Percentiles rank a stretch among this genome's conserved stretches.
Conservation (phyloP, 2,888 invertebrate genomes). For the Apodemia mormo region DNA sequence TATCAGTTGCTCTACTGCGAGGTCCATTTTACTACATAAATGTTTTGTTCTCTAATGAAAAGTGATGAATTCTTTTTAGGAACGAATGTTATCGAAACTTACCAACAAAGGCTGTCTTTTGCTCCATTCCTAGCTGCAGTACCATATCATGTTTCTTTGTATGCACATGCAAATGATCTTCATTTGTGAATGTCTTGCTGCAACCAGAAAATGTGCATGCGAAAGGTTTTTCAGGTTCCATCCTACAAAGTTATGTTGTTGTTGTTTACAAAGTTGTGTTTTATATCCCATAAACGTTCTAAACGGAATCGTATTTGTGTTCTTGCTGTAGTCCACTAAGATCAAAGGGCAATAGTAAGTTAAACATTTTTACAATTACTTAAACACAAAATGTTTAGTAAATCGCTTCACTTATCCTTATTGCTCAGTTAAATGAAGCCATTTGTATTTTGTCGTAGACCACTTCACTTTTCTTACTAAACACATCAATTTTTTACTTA, state of each 20-base stretch:
- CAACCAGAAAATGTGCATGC: constrained; percentile 86
- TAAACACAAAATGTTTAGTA: not conserved
- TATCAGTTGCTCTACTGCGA: too few relatives aligned
- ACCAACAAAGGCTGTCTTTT: constrained; percentile 86
- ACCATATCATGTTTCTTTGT: constrained; percentile 92
- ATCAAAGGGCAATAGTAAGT: not conserved
- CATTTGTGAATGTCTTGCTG: constrained; percentile 89
- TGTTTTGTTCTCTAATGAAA: too few relatives aligned
- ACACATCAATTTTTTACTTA: too few relatives aligned
- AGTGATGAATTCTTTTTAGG: not conserved
- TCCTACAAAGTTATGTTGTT: constrained; percentile 39
- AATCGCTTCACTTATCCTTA: too few relatives aligned
- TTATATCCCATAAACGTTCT: too few relatives aligned
- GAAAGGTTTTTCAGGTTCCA: constrained; percentile 86
- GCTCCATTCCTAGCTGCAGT: constrained; percentile 85
- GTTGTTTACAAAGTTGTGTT: too few relatives aligned
- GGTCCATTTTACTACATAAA: too few relatives aligned
- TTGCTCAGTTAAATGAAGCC: too few relatives aligned
- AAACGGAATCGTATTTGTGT: too few relatives aligned
- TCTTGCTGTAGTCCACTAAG: too few relatives aligned
- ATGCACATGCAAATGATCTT: constrained; percentile 90
- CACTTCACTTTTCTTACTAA: too few relatives aligned
- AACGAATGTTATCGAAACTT: constrained; percentile 44
- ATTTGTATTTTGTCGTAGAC: too few relatives aligned
- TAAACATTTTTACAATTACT: not conserved